Evolutionary conservation across 2,888 invertebrate genomes (phyloP).

Genomic region (Brachyptera risi): DNA sequence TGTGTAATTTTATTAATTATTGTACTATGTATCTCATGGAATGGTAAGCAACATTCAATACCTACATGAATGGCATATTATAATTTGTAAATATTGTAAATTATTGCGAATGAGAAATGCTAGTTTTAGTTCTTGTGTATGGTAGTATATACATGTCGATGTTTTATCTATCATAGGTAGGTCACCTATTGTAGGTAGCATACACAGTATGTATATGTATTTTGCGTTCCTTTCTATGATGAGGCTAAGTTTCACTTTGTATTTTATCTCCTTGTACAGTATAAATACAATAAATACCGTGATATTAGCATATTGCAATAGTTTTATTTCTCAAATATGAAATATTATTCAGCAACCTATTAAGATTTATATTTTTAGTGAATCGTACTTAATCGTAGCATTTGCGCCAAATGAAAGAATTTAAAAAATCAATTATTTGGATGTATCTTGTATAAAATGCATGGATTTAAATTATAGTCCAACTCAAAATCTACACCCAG

Average conservation of each 20-base stretch:
- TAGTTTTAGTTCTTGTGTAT: background rate
- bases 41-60: background rate
- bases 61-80: background rate
- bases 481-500: too few species aligned
- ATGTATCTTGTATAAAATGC: too few species aligned
- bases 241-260: constrained; percentile 30
- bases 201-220: constrained; percentile 8
- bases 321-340: too few species aligned
- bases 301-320: constrained; percentile 27
- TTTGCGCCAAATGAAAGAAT: too few species aligned
- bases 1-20: background rate
- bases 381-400: too few species aligned
- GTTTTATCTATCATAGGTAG: too few species aligned
- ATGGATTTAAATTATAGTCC: too few species aligned
- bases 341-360: too few species aligned
- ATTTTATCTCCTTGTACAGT: constrained; percentile 29
- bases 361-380: too few species aligned
- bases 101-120: background rate
- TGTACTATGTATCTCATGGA: background rate
- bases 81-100: background rate
- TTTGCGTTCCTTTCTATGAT: constrained; percentile 20
- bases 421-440: too few species aligned
- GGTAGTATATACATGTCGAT: too few species aligned
- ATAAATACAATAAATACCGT: constrained; percentile 25
- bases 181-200: too few species aligned